A percentile compares a stretch with the other conserved stretches of the same genome.
These are phyloP conservation scores for Agrilus mali DNA, from an alignment of 2,888 invertebrate genomes.

Conservation along the genomic window DNA sequence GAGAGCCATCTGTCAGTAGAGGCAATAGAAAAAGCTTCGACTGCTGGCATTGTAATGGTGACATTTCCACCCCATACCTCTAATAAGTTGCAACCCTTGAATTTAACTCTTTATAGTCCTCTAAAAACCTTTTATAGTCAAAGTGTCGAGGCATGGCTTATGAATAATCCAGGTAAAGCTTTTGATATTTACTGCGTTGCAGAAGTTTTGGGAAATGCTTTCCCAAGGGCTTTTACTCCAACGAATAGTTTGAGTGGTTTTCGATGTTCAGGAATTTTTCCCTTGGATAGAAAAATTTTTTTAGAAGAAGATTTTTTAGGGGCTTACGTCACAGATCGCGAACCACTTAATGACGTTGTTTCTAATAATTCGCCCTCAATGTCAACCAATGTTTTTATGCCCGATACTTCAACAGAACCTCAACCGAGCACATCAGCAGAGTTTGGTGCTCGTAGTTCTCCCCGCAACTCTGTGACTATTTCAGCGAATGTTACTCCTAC, in stretches of 20 bases:
- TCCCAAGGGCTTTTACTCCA: conserved; percentile 1
- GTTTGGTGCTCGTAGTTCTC: too few relatives aligned
- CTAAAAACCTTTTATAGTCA: conserved; percentile 1
- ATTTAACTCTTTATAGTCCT: conserved; percentile 2
- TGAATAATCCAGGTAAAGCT: conserved; percentile 2
- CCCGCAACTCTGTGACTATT: too few relatives aligned
- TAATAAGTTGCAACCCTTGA: conserved; percentile 3
- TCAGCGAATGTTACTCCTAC: too few relatives aligned
- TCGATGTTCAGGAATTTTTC: conserved; percentile 1
- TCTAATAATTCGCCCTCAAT: too few relatives aligned
- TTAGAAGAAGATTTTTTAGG: conserved; percentile 3
- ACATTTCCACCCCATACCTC: conserved; percentile 3
- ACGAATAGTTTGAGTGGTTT: conserved; percentile 2
- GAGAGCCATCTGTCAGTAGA: conserved; percentile 1
- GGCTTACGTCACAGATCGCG: background rate
- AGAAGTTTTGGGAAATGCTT: conserved; percentile 1
- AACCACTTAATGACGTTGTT: too few relatives aligned
- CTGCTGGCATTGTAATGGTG: conserved; percentile 3
- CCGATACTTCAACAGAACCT: too few relatives aligned
- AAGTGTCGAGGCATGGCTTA: background rate
- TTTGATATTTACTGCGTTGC: background rate
- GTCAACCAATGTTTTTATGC: too few relatives aligned
- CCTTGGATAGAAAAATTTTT: conserved; percentile 1
- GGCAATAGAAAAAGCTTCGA: conserved; percentile 1
- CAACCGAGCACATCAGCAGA: too few relatives aligned